phyloP scores from a whole-genome alignment of 2,113 vertebrate genomes.

The Cettia cetti region DNA sequence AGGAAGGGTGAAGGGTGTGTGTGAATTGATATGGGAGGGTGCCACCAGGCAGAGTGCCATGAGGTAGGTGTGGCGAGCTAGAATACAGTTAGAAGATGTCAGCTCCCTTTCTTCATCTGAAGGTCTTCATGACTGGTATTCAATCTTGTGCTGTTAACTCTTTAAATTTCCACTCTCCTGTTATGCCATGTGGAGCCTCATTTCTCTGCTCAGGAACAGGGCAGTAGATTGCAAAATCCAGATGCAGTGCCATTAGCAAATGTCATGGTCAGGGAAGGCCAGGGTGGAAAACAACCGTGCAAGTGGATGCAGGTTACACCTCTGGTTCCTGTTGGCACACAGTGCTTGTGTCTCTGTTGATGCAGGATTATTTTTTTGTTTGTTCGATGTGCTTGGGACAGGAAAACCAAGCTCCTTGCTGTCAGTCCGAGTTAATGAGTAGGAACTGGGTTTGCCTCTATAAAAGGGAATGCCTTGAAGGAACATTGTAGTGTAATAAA shows the following conservation, averaged over 20 bases:
- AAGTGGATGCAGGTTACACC: not conserved
- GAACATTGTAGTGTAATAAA: not conserved
- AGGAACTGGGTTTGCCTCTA: not conserved
- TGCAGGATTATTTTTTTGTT: not conserved
- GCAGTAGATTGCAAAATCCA: not conserved
- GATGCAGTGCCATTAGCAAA: not conserved
- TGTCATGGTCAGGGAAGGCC: not conserved
- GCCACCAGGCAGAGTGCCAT: not conserved
- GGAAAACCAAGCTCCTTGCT: constrained; percentile 13
- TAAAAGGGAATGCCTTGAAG: constrained; percentile 35
- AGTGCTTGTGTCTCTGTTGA: not conserved
- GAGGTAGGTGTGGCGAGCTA: not conserved
- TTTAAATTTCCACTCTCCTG: not conserved
- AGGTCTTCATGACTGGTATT: not conserved
- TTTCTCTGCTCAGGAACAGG: not conserved
- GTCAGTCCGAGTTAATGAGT: not conserved
- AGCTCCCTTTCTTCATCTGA: not conserved
- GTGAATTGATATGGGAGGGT: not conserved
- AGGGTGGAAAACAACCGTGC: not conserved
- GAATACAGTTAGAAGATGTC: not conserved
- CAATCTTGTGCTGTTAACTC: not conserved
- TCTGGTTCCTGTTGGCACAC: not conserved
- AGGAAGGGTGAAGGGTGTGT: not conserved
- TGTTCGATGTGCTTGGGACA: constrained; percentile 31
- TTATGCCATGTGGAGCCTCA: not conserved